Conservation (phyloP, 2,113 vertebrate species). For the Brachionichthys hirsutus region DNA sequence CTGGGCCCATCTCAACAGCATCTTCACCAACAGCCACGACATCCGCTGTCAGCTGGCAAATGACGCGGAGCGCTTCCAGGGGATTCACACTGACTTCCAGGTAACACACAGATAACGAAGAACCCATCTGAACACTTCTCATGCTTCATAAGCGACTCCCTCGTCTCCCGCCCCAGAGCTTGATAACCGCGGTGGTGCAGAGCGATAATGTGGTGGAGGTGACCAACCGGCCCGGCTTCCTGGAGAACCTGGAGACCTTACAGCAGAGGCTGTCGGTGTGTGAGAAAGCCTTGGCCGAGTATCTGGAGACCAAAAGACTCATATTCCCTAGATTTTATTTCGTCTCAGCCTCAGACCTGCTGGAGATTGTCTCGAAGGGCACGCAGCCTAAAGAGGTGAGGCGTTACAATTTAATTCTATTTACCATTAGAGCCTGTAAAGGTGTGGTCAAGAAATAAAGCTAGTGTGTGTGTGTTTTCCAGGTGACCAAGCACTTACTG, state of each 20-base stretch:
- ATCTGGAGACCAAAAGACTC: conserved; percentile 76
- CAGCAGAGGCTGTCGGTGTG: conserved; percentile 78
- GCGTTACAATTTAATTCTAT: background rate
- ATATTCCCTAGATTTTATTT: conserved; percentile 77
- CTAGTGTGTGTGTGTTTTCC: conserved; percentile 20
- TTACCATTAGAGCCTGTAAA: background rate
- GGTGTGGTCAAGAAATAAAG: background rate
- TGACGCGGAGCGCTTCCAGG: conserved; percentile 78
- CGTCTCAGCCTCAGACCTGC: conserved; percentile 75
- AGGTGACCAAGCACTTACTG: conserved; percentile 79
- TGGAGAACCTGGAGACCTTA: conserved; percentile 76
- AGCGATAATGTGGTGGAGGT: conserved; percentile 77
- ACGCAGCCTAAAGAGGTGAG: conserved; percentile 75
- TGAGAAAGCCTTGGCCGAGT: conserved; percentile 78
- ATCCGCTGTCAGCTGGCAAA: conserved; percentile 81
- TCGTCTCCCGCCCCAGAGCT: conserved; percentile 47
- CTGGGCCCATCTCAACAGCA: conserved; percentile 83
- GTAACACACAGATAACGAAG: conserved; percentile 41
- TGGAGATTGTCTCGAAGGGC: conserved; percentile 81
- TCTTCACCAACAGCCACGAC: conserved; percentile 84
- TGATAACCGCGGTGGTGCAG: conserved; percentile 72
- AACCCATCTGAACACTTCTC: too few relatives aligned
- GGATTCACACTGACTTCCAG: conserved; percentile 82
- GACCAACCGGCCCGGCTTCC: conserved; percentile 72
- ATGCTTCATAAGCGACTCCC: too few relatives aligned